Base-by-base conservation (phyloP, 2,113 vertebrate species). In the Gasterosteus nipponicus region DNA sequence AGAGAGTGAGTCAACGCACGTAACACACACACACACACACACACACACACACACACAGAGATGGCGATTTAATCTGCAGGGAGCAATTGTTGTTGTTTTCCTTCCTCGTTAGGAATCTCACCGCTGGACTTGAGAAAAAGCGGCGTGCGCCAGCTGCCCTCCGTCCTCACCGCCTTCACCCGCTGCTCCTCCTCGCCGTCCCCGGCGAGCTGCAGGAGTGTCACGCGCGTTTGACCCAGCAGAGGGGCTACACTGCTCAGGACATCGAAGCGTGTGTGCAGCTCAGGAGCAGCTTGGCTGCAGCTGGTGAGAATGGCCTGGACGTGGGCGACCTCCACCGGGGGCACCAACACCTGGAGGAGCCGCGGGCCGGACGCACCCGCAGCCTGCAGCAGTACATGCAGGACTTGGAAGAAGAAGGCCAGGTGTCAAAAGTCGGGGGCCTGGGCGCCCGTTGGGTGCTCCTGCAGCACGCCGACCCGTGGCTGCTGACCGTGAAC, bases 271-370 rank as follows among this genome's bases (percentile, higher is more conserved):
- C 93, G 0, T 87, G 85, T 4, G 5, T 91, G 84, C 93, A 95
- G 81, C 76, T 99, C 78, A 87, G 78, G 35, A 77, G 39, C 0
- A 89, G 92, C 15, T 84, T 99, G 10, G 90, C 93, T 11, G 90
- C 89, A 2, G 67, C 87, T 0, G 94, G 93, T 8, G 93, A 92
- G 84, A 96, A 91, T 0, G 97, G 98, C 9, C 39, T 96, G 49
- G 93, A 95, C 80, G 78, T 69, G 44, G 63, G 10, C 0, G 91
- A 95, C 65, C 90, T 99, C 18, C 61, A 80, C 65, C 60, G 56
- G 47, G 76, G 2, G 31, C 95, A 95, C 78, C 14, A n/a, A 0
- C 81, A 85, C 73, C 94, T 96, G 26, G 90, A 92, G 31, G 84
- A 87, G 75, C 66, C 51, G 0, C 86, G 71, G 6, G 61, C 79